Conservation (phyloP, 2,113 vertebrate species). For the Sinocyclocheilus anshuiensis region DNA sequence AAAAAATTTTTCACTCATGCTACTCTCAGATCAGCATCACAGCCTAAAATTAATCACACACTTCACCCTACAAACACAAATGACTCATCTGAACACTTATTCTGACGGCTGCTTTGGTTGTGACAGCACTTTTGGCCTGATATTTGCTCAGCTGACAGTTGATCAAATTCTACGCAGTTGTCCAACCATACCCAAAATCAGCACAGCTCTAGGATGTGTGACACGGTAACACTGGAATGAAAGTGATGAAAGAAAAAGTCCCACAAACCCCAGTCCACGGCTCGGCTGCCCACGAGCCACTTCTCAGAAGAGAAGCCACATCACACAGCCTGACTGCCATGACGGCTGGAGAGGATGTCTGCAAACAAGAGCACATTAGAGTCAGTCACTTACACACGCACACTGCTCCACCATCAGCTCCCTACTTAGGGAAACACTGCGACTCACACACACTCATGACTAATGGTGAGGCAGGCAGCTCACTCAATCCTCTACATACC, state of each 20-base stretch:
- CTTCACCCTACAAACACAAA: background rate
- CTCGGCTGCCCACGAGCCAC: constrained; percentile 99
- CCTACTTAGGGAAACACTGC: background rate
- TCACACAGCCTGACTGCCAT: constrained; percentile 99
- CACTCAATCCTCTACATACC: background rate
- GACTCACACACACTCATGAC: background rate
- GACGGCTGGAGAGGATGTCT: constrained; percentile 98
- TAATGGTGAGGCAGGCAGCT: background rate
- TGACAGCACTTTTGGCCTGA: background rate
- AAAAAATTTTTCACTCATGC: too few species aligned
- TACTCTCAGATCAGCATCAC: constrained; percentile 55
- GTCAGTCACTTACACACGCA: constrained; percentile 17
- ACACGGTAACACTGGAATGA: background rate
- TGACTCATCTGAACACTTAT: background rate
- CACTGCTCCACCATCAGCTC: background rate
- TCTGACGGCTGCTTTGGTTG: background rate
- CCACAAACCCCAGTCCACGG: constrained; percentile 99
- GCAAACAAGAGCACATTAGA: constrained; percentile 96
- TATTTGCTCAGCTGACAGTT: background rate
- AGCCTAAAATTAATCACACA: background rate
- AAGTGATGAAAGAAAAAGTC: constrained; percentile 78
- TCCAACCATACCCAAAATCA: background rate
- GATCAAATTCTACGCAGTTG: background rate
- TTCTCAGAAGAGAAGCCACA: constrained; percentile 99
- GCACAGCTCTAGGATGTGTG: background rate